Evolutionary conservation across 2,888 invertebrate genomes (phyloP).

Genomic region (Dysmachus trigonus): DNA sequence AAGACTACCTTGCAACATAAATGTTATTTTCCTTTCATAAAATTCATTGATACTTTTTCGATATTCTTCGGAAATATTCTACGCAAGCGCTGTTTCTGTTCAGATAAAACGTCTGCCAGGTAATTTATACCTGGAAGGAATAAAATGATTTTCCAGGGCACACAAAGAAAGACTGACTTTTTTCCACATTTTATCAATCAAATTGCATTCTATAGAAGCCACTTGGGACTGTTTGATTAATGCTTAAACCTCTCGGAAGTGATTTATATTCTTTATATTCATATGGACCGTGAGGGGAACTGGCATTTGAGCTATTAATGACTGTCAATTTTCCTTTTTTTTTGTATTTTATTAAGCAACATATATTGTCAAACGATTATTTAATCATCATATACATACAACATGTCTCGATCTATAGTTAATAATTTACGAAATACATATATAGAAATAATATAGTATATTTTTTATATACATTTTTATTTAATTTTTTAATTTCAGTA

Average conservation of each 20-base stretch:
- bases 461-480: too few relatives aligned
- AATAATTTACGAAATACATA: too few relatives aligned
- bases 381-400: too few relatives aligned
- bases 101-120: not conserved
- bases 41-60: not conserved
- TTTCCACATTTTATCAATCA: not conserved
- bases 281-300: not conserved
- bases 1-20: not conserved
- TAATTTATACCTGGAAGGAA: not conserved
- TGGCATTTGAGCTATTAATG: too few relatives aligned
- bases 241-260: not conserved
- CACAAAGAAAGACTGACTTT: not conserved
- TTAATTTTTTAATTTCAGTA: too few relatives aligned
- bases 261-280: not conserved
- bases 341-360: not conserved
- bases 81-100: not conserved
- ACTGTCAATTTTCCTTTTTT: not conserved
- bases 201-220: not conserved
- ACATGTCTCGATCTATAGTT: too few relatives aligned
- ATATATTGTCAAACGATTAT: too few relatives aligned
- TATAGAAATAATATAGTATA: too few relatives aligned
- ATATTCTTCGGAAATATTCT: not conserved
- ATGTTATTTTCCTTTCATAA: not conserved
- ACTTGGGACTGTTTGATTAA: not conserved
- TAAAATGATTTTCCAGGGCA: not conserved